Evolutionary conservation across 2,888 invertebrate genomes (phyloP).

Genomic region (Buathra laborator): DNA sequence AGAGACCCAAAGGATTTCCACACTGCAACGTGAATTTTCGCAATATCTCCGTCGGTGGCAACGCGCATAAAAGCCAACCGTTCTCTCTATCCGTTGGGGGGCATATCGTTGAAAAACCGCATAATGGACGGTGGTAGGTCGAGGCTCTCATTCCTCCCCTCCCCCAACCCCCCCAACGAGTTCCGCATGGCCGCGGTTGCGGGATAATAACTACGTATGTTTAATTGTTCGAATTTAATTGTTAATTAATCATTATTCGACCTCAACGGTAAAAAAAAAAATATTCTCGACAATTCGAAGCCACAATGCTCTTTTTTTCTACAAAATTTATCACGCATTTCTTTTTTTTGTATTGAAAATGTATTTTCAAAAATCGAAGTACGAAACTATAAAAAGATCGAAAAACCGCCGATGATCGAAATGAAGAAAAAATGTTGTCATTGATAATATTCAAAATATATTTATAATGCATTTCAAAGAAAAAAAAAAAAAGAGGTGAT

Average conservation of each 20-base stretch:
- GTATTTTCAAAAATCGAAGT: background rate
- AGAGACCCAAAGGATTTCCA: conserved; percentile 47
- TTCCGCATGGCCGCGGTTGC: conserved; percentile 56
- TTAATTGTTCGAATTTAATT: conserved; percentile 16
- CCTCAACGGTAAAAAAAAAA: background rate
- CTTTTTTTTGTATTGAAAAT: background rate
- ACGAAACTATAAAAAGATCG: too few species aligned
- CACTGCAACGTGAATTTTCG: conserved; percentile 63
- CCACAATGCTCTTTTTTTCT: background rate
- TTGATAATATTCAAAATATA: too few species aligned
- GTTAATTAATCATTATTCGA: background rate
- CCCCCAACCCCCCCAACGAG: conserved; percentile 6
- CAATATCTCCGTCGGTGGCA: conserved; percentile 37
- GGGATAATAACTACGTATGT: conserved; percentile 20
- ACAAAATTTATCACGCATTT: background rate
- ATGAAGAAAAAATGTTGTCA: too few species aligned
- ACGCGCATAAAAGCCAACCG: background rate
- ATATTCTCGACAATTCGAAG: background rate
- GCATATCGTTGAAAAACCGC: conserved; percentile 45
- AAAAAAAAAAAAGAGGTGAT: too few species aligned
- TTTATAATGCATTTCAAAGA: too few species aligned
- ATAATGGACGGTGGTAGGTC: conserved; percentile 45
- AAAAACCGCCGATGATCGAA: too few species aligned
- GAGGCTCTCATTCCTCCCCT: conserved; percentile 13
- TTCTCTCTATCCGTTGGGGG: conserved; percentile 37